Evolutionary conservation across 2,113 vertebrate genomes (phyloP).

Genomic region (Campylomormyrus tamandua): DNA sequence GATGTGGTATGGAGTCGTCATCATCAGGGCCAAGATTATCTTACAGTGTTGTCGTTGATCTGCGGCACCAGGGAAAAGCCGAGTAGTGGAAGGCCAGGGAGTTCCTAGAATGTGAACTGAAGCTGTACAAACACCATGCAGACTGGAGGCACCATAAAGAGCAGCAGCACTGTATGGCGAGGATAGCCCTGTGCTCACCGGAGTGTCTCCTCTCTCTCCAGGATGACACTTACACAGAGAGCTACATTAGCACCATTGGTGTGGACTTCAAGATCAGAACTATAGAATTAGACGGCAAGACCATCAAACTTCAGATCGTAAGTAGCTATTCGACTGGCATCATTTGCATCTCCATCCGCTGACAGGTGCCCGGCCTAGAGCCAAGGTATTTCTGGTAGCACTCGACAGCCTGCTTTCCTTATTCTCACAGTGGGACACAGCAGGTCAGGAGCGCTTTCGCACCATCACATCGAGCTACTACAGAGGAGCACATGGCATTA

Average conservation of each 20-base stretch:
- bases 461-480: constrained; percentile 99
- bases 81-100: neutral
- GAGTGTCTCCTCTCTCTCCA: constrained; percentile 38
- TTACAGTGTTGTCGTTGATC: neutral
- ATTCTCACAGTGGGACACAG: constrained; percentile 86
- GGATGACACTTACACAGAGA: constrained; percentile 98
- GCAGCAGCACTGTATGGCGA: constrained; percentile 30
- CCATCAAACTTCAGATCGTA: constrained; percentile 98
- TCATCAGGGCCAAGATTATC: neutral
- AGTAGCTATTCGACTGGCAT: constrained; percentile 46
- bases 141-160: neutral
- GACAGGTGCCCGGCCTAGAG: neutral
- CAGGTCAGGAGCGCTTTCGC: constrained; percentile 91
- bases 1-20: neutral
- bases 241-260: constrained; percentile 97
- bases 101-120: neutral
- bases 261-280: constrained; percentile 99
- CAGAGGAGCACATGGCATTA: constrained; percentile 95
- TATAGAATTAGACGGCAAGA: constrained; percentile 96
- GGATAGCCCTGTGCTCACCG: constrained; percentile 52
- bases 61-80: neutral
- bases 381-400: neutral
- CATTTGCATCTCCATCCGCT: neutral
- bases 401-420: neutral
- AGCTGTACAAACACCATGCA: neutral